A percentile compares a stretch with the other conserved stretches of the same genome.
These are phyloP conservation scores for Drosophila rubida DNA, from an alignment of 2,888 invertebrate species.

Conservation along the genomic window DNA sequence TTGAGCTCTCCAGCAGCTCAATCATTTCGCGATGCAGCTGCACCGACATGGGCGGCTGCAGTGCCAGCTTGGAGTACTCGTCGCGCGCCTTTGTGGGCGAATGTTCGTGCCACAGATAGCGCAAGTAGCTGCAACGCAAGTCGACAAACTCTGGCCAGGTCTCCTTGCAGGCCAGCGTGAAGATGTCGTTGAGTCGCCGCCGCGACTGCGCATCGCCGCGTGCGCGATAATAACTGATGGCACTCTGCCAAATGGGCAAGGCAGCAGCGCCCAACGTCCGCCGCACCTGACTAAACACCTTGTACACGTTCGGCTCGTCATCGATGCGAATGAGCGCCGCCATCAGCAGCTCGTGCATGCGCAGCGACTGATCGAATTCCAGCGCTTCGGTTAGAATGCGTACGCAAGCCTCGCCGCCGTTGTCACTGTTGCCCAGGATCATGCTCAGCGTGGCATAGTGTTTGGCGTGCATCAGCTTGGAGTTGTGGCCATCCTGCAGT, in stretches of 20 bases:
- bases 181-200: slow-evolving; percentile 72
- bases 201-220: slow-evolving; percentile 66
- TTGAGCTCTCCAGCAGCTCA: slow-evolving; percentile 83
- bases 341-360: slow-evolving; percentile 86
- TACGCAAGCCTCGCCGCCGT: slow-evolving; percentile 58
- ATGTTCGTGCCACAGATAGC: slow-evolving; percentile 78
- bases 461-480: slow-evolving; percentile 85
- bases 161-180: slow-evolving; percentile 72
- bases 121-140: slow-evolving; percentile 77
- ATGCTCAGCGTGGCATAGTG: slow-evolving; percentile 85
- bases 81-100: slow-evolving; percentile 86
- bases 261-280: slow-evolving; percentile 75
- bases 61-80: slow-evolving; percentile 87
- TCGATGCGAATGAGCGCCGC: slow-evolving; percentile 84
- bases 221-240: slow-evolving; percentile 76
- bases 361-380: slow-evolving; percentile 81
- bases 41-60: slow-evolving; percentile 87
- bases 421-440: slow-evolving; percentile 54
- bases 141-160: slow-evolving; percentile 66
- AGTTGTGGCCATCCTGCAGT: slow-evolving; percentile 85
- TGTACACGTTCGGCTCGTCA: slow-evolving; percentile 84
- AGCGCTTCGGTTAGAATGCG: slow-evolving; percentile 84
- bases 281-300: slow-evolving; percentile 82
- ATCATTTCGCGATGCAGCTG: slow-evolving; percentile 88
- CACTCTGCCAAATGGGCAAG: slow-evolving; percentile 75